These are phyloP conservation scores for Augochlora pura DNA, from an alignment of 1,140 invertebrate genomes.

Conservation along the genomic window DNA sequence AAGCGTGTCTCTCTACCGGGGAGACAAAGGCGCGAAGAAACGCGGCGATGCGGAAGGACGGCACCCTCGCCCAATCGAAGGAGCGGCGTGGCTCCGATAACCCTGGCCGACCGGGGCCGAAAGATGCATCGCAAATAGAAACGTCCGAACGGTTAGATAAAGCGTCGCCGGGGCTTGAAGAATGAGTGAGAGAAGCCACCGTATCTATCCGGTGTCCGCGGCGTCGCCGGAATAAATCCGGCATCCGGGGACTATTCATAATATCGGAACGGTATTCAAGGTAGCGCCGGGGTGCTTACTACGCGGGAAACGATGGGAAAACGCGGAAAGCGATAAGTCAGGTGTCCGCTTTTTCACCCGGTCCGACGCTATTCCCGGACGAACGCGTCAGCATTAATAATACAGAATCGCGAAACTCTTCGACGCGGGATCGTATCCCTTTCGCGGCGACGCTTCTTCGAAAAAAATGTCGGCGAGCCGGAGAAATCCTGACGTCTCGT, in stretches of 20 bases:
- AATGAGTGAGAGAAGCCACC: not conserved
- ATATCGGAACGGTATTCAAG: constrained; percentile 10
- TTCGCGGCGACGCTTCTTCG: no score
- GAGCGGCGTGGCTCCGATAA: not conserved
- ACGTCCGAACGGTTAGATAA: constrained; percentile 25
- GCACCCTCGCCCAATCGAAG: constrained; percentile 4
- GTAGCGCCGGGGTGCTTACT: constrained; percentile 7
- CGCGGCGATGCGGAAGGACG: constrained; percentile 18
- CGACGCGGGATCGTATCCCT: no score
- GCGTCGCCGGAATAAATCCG: constrained; percentile 14
- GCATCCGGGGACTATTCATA: not conserved
- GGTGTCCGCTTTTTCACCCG: constrained; percentile 4
- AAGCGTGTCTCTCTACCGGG: not conserved
- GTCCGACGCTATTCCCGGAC: not conserved
- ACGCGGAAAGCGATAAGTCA: constrained; percentile 13
- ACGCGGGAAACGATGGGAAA: not conserved
- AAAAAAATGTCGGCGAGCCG: no score
- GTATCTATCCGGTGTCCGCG: constrained; percentile 2
- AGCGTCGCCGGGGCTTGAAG: constrained; percentile 14
- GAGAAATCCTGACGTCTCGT: no score
- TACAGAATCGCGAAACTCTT: not conserved
- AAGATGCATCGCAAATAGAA: constrained; percentile 35
- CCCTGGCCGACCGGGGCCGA: not conserved
- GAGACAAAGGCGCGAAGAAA: not conserved
- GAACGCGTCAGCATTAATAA: constrained; percentile 17